Conservation (phyloP, 1,140 invertebrate genomes). For the Eciton burchellii region DNA sequence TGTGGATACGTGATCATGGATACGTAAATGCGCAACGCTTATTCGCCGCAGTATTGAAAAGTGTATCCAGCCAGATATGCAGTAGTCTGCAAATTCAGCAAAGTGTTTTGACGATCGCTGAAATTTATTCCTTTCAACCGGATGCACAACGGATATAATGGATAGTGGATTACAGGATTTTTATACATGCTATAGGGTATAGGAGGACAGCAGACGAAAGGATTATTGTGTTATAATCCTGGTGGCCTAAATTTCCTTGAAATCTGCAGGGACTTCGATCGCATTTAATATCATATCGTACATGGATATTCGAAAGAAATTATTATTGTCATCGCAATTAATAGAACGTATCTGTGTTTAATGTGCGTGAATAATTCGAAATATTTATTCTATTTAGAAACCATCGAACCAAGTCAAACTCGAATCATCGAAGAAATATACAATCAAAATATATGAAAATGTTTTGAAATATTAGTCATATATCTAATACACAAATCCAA, state of each 20-base stretch:
- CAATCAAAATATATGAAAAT: background rate
- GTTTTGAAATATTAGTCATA: background rate
- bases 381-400: background rate
- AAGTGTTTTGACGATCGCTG: conserved; percentile 59
- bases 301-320: background rate
- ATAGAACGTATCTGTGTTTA: background rate
- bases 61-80: conserved; percentile 55
- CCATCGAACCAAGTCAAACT: background rate
- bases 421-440: background rate
- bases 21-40: conserved; percentile 45
- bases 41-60: conserved; percentile 44
- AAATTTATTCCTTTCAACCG: conserved; percentile 63
- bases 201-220: conserved; percentile 49
- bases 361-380: background rate
- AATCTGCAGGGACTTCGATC: conserved; percentile 10
- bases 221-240: conserved; percentile 61
- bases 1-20: conserved; percentile 38
- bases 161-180: conserved; percentile 66
- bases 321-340: background rate
- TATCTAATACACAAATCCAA: conserved; percentile 2
- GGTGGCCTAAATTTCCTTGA: conserved; percentile 30
- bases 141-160: conserved; percentile 65
- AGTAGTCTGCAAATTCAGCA: conserved; percentile 63
- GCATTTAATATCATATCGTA: conserved; percentile 10
- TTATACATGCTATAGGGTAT: conserved; percentile 28